Evolutionary conservation across 53 echinoderm and acorn worm species (phyloP), one percentile per base, ranked within the genome.

Genomic region (Hippasteria phrygiana): DNA sequence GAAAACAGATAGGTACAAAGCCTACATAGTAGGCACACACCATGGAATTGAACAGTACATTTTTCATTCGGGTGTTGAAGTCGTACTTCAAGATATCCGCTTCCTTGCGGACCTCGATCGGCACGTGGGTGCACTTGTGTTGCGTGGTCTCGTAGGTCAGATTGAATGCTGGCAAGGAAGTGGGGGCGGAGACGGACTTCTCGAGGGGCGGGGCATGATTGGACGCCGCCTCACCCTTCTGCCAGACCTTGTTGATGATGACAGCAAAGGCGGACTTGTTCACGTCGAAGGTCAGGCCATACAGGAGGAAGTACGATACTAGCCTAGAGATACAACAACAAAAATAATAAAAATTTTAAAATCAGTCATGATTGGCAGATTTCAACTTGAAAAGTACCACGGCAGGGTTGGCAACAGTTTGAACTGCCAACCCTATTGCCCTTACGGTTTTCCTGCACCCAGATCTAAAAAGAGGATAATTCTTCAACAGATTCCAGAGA

Each of bases 11-110:
- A 0, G 99, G 99, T 20, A 99, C 99, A 90, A 99, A 99, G 65
- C 99, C 99, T 36, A 99, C 99, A 73, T 99, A 99, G 92, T 99
- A 99, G 50, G 99, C 99, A 62, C 99, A 99, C 63, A 99, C 99
- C 99, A 99, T 99, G 40, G 99, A 99, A 67, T 99, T 99, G 79
- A 99, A 99, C 47, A 99, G 88, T 5, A 99, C 96, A 40, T 89
- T 95, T 51, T 99, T 99, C 86, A 99, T 94, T 48, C 99, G 73
- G 55, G 93, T 78, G 56, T 99, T 99, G 71, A 99, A 99, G 80
- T 99, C 99, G 26, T 93, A 90, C 91, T 94, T 96, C 34, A 99
- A 74, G 34, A 92, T 50, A 31, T 99, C 99, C 14, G 99, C 99
- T 43, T 99, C 99, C 17, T 79, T 51, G 29, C 99, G 67, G 34